Evolutionary conservation across 2,888 invertebrate genomes (phyloP).

Genomic region (Oxycera nigricornis): DNA sequence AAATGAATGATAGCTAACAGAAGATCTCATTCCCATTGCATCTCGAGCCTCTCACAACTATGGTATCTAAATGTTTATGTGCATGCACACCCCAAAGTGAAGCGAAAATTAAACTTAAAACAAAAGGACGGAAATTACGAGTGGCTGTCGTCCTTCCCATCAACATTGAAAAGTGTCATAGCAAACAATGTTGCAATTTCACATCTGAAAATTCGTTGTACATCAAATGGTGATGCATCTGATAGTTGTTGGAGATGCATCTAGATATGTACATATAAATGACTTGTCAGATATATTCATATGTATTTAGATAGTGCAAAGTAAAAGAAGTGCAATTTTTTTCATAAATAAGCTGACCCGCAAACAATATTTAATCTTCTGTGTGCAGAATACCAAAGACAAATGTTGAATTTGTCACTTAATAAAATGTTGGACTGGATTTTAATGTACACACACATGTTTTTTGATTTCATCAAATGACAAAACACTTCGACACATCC

Average conservation of each 20-base stretch:
- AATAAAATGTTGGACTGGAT: neutral
- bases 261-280: no score
- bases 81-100: neutral
- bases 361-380: slow-evolving; percentile 26
- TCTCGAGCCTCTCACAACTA: neutral
- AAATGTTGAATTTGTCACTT: slow-evolving; percentile 26
- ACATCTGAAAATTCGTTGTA: neutral
- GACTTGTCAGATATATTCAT: no score
- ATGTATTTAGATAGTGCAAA: neutral
- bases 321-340: slow-evolving; percentile 30
- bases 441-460: neutral
- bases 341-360: slow-evolving; percentile 29
- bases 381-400: slow-evolving; percentile 22
- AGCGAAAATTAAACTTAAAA: slow-evolving; percentile 7
- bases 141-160: slow-evolving; percentile 1
- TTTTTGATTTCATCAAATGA: neutral
- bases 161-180: neutral
- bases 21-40: neutral
- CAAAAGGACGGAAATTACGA: slow-evolving; percentile 20
- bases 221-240: neutral
- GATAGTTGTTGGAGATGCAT: neutral
- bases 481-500: neutral
- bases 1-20: neutral
- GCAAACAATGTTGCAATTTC: neutral
- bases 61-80: neutral